Base-by-base conservation (phyloP, 2,888 invertebrate genomes). In the Zeuzera pyrina region DNA sequence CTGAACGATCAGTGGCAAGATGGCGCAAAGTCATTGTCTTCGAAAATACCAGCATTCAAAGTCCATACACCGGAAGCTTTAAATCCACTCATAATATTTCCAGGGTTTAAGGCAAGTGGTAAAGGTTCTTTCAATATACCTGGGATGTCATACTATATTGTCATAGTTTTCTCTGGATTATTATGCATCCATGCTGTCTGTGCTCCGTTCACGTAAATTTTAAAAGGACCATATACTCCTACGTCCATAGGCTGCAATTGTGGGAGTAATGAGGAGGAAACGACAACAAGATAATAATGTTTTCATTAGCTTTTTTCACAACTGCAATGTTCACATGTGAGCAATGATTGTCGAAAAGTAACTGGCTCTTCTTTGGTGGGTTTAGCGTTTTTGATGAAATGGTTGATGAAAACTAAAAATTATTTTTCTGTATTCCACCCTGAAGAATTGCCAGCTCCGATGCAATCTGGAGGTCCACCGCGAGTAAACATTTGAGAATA, bases 301-400 rank as follows among this genome's bases (percentile, higher is more conserved):
- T 56, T 12, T 26, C 31, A 34, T 45, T 48, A 1, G 49, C 47
- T 25, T 39, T 46, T 29, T 50, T 40, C 12, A 52, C 23, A 3
- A 44, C 49, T 12, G 36, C 24, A 24, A 57, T 43, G 25, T 43
- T 33, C 2, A 58, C 27, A 33, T 61, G 59, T 6, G 55, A 56
- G 3, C 29, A 25, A 36, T 61, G 60, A 34, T 62, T 62, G 31
- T 61, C 57, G 2, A 62, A 38, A 3, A 60, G 15, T 12, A 63
- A 53, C 51, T 22, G 48, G 47, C 2, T 47, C 30, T 25, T 47
- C 36, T 27, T 32, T 29, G 12, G 44, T 39, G 3, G 45, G 38
- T 27, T 39, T 44, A 0, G 29, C 31, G 19, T 48, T 31, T 26
- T 53, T 47, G 15, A 48, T 37, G 36, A 65, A 65, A 39, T 64